These are phyloP conservation scores for Emys orbicularis DNA, from an alignment of 2,797 vertebrate genomes.

Conservation along the genomic window DNA sequence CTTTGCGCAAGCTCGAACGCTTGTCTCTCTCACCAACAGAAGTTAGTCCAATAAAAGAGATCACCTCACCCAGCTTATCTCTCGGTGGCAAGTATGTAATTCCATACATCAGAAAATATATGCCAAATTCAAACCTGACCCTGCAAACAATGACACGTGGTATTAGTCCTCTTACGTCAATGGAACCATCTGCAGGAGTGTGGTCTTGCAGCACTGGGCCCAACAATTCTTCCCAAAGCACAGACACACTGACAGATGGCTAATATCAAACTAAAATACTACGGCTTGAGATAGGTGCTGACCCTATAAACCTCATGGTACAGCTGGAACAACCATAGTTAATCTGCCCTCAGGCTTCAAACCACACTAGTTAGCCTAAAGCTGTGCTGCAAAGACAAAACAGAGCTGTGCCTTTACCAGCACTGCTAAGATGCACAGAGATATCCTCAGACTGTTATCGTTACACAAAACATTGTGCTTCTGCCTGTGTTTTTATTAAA, in stretches of 20 bases:
- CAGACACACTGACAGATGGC: not conserved
- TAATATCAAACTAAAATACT: not conserved
- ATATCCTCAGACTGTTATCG: accelerated
- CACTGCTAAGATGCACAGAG: not conserved
- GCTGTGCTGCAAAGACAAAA: not conserved
- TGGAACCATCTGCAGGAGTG: not conserved
- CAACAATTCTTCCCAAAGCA: not conserved
- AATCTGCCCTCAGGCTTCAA: not conserved
- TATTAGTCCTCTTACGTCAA: not conserved
- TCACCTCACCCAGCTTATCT: not conserved
- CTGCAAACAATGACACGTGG: not conserved
- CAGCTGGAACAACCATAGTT: accelerated
- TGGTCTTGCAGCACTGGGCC: not conserved
- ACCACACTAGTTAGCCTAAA: not conserved
- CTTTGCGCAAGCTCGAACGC: not conserved
- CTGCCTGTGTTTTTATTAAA: not conserved
- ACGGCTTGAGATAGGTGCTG: not conserved
- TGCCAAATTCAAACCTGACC: not conserved
- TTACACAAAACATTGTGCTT: accelerated
- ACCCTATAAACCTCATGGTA: not conserved
- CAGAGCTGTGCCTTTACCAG: not conserved
- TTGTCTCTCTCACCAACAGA: not conserved
- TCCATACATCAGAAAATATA: not conserved
- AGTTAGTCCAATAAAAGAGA: not conserved
- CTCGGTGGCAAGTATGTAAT: not conserved